Conservation (phyloP, 2,888 invertebrate species). For the Lamellibrachia columna region DNA sequence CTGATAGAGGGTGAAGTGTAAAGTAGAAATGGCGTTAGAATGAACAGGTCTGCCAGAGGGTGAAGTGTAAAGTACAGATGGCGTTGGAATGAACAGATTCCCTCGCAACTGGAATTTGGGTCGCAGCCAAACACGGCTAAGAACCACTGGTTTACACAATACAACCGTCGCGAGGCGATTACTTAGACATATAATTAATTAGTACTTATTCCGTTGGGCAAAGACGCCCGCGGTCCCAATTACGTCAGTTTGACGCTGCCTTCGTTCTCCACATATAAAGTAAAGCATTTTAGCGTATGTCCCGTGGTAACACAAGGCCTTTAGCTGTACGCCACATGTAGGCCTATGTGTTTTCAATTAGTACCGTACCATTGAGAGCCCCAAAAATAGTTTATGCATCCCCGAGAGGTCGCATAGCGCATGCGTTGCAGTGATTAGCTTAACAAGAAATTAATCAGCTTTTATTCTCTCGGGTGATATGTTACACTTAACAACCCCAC, state of each 20-base stretch:
- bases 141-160: not conserved
- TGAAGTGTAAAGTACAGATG: too few relatives aligned
- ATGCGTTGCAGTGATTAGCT: not conserved
- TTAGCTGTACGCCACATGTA: too few relatives aligned
- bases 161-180: not conserved
- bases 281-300: not conserved
- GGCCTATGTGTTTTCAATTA: too few relatives aligned
- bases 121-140: too few relatives aligned
- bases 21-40: too few relatives aligned
- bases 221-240: not conserved
- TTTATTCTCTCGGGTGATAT: not conserved
- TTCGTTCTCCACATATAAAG: not conserved
- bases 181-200: not conserved
- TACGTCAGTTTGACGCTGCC: not conserved
- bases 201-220: not conserved
- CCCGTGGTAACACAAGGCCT: too few relatives aligned
- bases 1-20: too few relatives aligned
- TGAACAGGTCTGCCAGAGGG: too few relatives aligned
- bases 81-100: too few relatives aligned
- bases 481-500: not conserved
- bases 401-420: not conserved
- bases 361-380: not conserved
- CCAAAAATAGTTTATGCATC: not conserved
- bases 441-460: not conserved
- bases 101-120: too few relatives aligned